A percentile compares a stretch with the other conserved stretches of the same genome.
Conservation (phyloP, 1,140 invertebrate species). For the Onthophagus taurus region DNA sequence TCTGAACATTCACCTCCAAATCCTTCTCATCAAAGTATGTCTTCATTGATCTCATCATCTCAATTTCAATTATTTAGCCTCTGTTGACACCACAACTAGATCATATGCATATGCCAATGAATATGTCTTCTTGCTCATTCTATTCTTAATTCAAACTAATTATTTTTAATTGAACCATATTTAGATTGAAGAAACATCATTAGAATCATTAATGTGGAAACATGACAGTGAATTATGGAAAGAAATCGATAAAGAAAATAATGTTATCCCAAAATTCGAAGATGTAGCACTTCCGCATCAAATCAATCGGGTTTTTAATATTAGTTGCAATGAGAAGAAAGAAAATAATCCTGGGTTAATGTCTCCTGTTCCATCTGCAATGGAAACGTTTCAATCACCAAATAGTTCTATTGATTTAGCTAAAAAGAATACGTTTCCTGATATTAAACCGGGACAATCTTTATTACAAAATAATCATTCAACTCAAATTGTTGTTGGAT, state of each 20-base stretch:
- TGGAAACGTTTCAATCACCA: constrained; percentile 51
- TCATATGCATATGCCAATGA: too few relatives aligned
- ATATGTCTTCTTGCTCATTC: too few relatives aligned
- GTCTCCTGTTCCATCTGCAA: constrained; percentile 43
- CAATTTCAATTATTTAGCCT: too few relatives aligned
- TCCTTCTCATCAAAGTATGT: too few relatives aligned
- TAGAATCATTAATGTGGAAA: constrained; percentile 90
- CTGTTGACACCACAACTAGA: too few relatives aligned
- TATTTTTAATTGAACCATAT: too few relatives aligned
- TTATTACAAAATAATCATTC: constrained; percentile 34
- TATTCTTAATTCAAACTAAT: too few relatives aligned
- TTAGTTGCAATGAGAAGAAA: too few relatives aligned
- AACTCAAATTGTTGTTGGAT: constrained; percentile 24
- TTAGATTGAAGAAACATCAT: constrained; percentile 87
- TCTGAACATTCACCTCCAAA: too few relatives aligned
- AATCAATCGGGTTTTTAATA: too few relatives aligned
- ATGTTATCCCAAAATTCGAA: constrained; percentile 54
- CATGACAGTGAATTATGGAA: constrained; percentile 83
- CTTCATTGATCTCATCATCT: too few relatives aligned
- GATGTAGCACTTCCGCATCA: constrained; percentile 38
- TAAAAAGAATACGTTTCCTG: constrained; percentile 9
- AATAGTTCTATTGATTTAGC: constrained; percentile 9
- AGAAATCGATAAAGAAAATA: constrained; percentile 47
- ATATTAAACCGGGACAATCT: constrained; percentile 46
- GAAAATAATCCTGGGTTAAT: not conserved